Evolutionary conservation across 1,140 invertebrate genomes (phyloP), one percentile per base, ranked within the genome.

Genomic region (Trichoplusia ni): DNA sequence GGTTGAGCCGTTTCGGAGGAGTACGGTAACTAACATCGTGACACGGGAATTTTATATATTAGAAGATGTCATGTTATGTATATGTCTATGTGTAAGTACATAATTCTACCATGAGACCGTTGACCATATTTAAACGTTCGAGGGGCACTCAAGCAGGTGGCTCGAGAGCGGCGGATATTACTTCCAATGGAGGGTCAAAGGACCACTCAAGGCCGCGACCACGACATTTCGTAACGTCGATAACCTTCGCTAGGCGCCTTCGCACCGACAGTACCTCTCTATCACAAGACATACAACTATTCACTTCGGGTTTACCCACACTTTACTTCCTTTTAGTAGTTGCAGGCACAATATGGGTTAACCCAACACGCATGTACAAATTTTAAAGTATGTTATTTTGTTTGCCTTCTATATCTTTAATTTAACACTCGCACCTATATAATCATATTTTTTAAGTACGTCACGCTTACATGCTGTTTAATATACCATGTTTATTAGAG

Each of bases 141-240:
- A 47, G 73, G 65, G 78, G 75, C 78, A 75, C 78, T 72, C 72
- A 56, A 70, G 80, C 84, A 87, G 82, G 84, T 85, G 81, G 73
- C 69, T 72, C 44, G 44, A 37, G 31, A 60, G 59, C 54, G 53
- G 64, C 71, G 54, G 69, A 78, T 69, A 71, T 76, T 71, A 79
- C 77, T 75, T 65, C 73, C 73, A 64, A 61, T 59, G 68, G 64
- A 73, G 74, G 83, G 81, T 88, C 83, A 85, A 86, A 80, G 79
- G 83, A 86, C 85, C 70, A 56, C 63, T 69, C 82, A 86, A 88
- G 85, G 85, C 76, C 77, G 60, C 64, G 64, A 64, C 69, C 69
- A 71, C 72, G 77, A 81, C 81, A 78, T 84, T 82, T 76, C 59
- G 75, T 67, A 64, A 74, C 79, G 73, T 75, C 79, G 74, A 74